A percentile compares a stretch with the other conserved stretches of the same genome.
Conservation (phyloP, 2,113 vertebrate genomes). For the Aspidoscelis tigris region DNA sequence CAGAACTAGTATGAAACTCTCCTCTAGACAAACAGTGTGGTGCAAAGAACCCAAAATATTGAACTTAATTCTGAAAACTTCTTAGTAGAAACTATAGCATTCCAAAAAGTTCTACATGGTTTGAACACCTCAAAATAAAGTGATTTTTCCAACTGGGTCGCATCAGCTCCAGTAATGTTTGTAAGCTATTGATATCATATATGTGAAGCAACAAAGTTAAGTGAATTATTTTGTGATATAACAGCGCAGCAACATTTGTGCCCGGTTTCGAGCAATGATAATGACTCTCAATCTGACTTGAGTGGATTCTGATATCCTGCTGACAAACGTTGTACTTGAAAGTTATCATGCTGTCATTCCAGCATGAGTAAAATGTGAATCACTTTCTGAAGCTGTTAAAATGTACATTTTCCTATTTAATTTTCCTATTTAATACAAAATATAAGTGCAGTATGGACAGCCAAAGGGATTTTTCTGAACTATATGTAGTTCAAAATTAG, state of each 20-base stretch:
- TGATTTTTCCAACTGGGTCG: background rate
- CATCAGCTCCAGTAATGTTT: background rate
- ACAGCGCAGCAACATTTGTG: background rate
- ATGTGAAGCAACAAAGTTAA: background rate
- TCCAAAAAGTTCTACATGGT: background rate
- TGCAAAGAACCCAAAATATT: background rate
- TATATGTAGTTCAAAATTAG: conserved; percentile 33
- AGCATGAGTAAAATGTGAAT: background rate
- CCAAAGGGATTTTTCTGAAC: conserved; percentile 37
- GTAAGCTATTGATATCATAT: background rate
- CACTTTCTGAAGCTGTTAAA: conserved; percentile 15
- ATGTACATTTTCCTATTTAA: conserved; percentile 19
- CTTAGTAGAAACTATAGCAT: conserved; percentile 4
- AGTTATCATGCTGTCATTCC: background rate
- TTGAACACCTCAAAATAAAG: background rate
- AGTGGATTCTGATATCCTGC: background rate
- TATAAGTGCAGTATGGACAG: conserved; percentile 25
- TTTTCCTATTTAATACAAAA: conserved; percentile 31
- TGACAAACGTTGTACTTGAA: background rate
- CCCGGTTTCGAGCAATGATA: background rate
- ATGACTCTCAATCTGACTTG: background rate
- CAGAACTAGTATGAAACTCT: background rate
- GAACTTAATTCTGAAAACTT: background rate
- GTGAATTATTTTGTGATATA: background rate
- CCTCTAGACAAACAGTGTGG: background rate